Conservation (phyloP, 2,113 vertebrate genomes). For the Oryctolagus cuniculus region mOryCun1.1 NC_091432.1:230932501-230933000, state of each 20-base stretch:
- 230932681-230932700: background rate
- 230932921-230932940: background rate
- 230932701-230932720: background rate
- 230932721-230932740: background rate
- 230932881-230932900: slow-evolving; percentile 48
- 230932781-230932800: slow-evolving; percentile 66
- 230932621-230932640: background rate
- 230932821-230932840: slow-evolving; percentile 7
- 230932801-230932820: background rate
- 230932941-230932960: background rate
- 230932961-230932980: background rate
- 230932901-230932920: background rate
- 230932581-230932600: background rate
- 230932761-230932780: slow-evolving; percentile 71
- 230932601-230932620: background rate
- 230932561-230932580: background rate
- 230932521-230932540: background rate
- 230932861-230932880: background rate
- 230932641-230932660: background rate
- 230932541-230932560: background rate
- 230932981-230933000: background rate
- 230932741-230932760: background rate
- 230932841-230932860: background rate
- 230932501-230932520: too few species aligned
- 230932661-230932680: background rate